These are phyloP conservation scores for Gambusia affinis DNA, from an alignment of 2,113 vertebrate genomes.

Conservation along the genomic window DNA sequence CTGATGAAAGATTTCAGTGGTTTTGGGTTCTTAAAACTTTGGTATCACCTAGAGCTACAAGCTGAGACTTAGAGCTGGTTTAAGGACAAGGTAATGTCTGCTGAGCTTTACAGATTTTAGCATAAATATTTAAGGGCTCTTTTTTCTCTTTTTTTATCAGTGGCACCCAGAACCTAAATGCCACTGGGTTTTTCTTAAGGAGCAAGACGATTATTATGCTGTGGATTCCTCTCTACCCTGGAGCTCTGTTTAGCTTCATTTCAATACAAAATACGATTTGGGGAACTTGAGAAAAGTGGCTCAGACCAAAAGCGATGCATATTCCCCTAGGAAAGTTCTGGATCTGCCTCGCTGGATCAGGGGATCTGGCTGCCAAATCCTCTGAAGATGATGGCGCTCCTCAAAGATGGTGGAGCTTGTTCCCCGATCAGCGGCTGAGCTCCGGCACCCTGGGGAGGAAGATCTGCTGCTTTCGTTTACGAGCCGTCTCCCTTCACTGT, in stretches of 20 bases:
- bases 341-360: not conserved
- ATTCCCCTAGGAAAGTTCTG: not conserved
- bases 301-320: not conserved
- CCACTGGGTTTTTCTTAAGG: not conserved
- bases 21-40: not conserved
- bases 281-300: not conserved
- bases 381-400: not conserved
- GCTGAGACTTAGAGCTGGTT: not conserved
- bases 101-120: not conserved
- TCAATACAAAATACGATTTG: not conserved
- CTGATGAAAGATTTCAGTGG: not conserved
- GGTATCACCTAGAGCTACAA: not conserved
- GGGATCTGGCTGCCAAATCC: not conserved
- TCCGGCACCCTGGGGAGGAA: no score
- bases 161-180: not conserved
- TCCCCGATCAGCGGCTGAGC: not conserved
- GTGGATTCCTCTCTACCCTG: not conserved
- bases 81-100: not conserved
- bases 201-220: not conserved
- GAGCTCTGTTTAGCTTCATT: not conserved
- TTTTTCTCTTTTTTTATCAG: not conserved
- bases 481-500: no score
- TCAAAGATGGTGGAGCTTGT: not conserved
- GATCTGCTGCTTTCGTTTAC: no score
- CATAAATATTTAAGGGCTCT: not conserved